Evolutionary conservation across 64 coral and sea anemone species (phyloP).

Genomic region (Montipora sp.): DNA sequence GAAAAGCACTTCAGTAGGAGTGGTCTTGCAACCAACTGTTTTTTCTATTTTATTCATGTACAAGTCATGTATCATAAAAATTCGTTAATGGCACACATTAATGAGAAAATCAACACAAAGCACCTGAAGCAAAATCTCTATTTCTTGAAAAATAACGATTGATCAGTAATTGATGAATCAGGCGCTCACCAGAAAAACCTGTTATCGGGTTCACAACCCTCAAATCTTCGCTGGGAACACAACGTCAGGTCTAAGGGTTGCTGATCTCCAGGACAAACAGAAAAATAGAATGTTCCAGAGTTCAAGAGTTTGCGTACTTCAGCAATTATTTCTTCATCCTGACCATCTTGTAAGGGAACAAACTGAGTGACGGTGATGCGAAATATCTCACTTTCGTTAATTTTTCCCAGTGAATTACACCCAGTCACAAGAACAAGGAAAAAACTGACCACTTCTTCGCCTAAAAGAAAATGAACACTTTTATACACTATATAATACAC

Average conservation of each 20-base stretch:
- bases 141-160: not conserved
- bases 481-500: not conserved
- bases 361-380: slow-evolving; percentile 84
- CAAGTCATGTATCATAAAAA: no score
- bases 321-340: slow-evolving; percentile 78
- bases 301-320: slow-evolving; percentile 94
- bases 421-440: slow-evolving; percentile 94
- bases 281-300: slow-evolving; percentile 98
- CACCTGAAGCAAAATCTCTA: no score
- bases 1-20: no score
- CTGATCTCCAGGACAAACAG: slow-evolving; percentile 68
- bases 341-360: slow-evolving; percentile 80
- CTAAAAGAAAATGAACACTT: slow-evolving; percentile 37
- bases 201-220: slow-evolving; percentile 85
- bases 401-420: slow-evolving; percentile 93
- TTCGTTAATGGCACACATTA: not conserved
- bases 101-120: no score
- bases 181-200: slow-evolving; percentile 91
- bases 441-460: slow-evolving; percentile 75
- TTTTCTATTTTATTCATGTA: no score
- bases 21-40: no score
- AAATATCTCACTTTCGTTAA: slow-evolving; percentile 92
- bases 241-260: slow-evolving; percentile 82
- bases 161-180: not conserved
- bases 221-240: slow-evolving; percentile 81